Evolutionary conservation across 2,888 invertebrate species (phyloP).

Genomic region (Scaptomyza cyrtandrae): DNA sequence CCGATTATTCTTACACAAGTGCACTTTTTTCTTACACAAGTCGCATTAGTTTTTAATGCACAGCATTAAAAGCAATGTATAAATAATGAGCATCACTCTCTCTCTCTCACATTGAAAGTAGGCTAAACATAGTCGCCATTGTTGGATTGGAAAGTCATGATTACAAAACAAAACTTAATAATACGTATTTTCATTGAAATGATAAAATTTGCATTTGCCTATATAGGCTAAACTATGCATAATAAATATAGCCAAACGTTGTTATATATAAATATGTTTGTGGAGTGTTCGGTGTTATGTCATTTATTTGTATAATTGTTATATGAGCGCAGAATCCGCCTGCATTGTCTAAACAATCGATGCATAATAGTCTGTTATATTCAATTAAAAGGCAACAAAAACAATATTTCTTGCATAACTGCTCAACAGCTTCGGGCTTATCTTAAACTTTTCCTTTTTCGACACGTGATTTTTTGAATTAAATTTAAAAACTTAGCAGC

Average conservation of each 20-base stretch:
- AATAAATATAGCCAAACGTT: background rate
- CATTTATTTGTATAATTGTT: background rate
- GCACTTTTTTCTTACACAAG: background rate
- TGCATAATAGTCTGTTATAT: too few relatives aligned
- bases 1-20: too few relatives aligned
- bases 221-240: background rate
- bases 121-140: conserved; percentile 38
- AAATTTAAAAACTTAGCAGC: background rate
- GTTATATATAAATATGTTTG: background rate
- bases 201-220: conserved; percentile 4
- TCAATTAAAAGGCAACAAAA: too few relatives aligned
- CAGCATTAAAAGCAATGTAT: conserved; percentile 43
- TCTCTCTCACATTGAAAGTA: conserved; percentile 26
- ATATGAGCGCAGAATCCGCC: background rate
- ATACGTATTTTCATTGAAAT: conserved; percentile 27
- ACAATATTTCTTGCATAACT: too few relatives aligned
- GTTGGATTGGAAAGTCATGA: background rate
- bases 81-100: conserved; percentile 29
- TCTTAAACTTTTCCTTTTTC: too few relatives aligned
- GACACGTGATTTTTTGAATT: too few relatives aligned
- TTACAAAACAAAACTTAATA: conserved; percentile 14
- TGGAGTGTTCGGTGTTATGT: background rate
- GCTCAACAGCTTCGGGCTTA: too few relatives aligned
- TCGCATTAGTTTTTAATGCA: conserved; percentile 2
- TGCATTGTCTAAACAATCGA: too few relatives aligned